Conservation (phyloP, 2,888 invertebrate genomes). For the Atethmia centrago region DNA sequence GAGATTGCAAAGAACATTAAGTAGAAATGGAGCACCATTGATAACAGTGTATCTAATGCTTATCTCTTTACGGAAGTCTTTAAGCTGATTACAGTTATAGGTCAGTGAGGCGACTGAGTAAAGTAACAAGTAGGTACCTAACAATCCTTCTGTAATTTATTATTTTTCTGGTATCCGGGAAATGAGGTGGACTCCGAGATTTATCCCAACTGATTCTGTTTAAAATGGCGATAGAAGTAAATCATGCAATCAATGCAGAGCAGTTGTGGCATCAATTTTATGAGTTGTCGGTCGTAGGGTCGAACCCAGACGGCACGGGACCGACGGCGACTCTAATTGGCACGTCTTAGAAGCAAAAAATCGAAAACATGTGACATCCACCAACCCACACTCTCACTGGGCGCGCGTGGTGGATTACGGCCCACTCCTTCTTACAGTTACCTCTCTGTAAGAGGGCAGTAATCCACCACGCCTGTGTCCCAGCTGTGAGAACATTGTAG, state of each 20-base stretch:
- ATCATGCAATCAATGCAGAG: neutral
- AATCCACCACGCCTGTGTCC: neutral
- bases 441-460: neutral
- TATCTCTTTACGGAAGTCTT: slow-evolving; percentile 57
- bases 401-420: neutral
- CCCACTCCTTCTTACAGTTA: neutral
- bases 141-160: neutral
- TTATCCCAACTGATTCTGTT: too few species aligned
- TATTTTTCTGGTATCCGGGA: neutral
- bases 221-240: too few species aligned
- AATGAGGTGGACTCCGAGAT: too few species aligned
- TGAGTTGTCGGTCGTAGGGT: neutral
- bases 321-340: neutral
- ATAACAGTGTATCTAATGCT: slow-evolving; percentile 38
- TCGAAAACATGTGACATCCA: neutral
- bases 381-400: neutral
- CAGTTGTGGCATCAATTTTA: neutral
- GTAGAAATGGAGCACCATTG: slow-evolving; percentile 28
- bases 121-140: neutral
- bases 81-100: slow-evolving; percentile 53
- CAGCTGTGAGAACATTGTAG: neutral
- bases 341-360: neutral
- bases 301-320: neutral
- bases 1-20: slow-evolving; percentile 7
- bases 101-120: slow-evolving; percentile 36